Percentiles rank a stretch among this genome's conserved stretches.
Conservation (phyloP, 2,888 invertebrate species). For the Merodon equestris region DNA sequence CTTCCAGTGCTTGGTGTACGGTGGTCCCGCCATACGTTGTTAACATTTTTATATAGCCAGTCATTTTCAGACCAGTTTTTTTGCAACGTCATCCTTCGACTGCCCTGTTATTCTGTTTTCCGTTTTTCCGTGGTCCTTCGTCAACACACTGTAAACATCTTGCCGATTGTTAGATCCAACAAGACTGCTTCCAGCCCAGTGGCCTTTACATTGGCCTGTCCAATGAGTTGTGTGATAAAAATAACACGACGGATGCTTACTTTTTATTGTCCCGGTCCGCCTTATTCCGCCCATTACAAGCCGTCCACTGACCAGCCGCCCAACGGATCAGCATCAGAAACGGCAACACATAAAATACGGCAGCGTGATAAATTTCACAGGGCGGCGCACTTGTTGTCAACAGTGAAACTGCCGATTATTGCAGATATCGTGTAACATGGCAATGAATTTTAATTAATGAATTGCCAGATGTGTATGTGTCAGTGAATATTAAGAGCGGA, state of each 20-base stretch:
- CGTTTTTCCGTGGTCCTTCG: constrained; percentile 10
- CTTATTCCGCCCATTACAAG: too few relatives aligned
- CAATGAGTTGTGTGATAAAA: constrained; percentile 45
- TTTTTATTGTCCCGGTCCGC: constrained; percentile 6
- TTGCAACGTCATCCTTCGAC: neutral
- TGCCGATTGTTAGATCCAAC: constrained; percentile 8
- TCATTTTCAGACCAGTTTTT: constrained; percentile 35
- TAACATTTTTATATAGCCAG: constrained; percentile 33
- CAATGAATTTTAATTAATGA: constrained; percentile 68
- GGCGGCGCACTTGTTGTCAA: constrained; percentile 57
- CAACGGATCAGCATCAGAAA: constrained; percentile 22
- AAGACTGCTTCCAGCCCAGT: constrained; percentile 19
- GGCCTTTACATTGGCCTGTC: constrained; percentile 5
- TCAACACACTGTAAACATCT: neutral
- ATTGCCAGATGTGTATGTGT: constrained; percentile 48
- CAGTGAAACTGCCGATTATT: constrained; percentile 63
- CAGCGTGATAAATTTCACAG: constrained; percentile 51
- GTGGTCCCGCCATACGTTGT: constrained; percentile 10
- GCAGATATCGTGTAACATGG: constrained; percentile 59
- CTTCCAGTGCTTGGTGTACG: neutral
- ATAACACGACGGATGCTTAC: constrained; percentile 14
- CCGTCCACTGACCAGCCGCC: neutral
- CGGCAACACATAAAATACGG: constrained; percentile 27
- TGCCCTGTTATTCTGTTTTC: constrained; percentile 7
- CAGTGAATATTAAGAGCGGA: constrained; percentile 14